phyloP scores from a whole-genome alignment of 2,888 invertebrate species.

The Lysandra coridon region DNA sequence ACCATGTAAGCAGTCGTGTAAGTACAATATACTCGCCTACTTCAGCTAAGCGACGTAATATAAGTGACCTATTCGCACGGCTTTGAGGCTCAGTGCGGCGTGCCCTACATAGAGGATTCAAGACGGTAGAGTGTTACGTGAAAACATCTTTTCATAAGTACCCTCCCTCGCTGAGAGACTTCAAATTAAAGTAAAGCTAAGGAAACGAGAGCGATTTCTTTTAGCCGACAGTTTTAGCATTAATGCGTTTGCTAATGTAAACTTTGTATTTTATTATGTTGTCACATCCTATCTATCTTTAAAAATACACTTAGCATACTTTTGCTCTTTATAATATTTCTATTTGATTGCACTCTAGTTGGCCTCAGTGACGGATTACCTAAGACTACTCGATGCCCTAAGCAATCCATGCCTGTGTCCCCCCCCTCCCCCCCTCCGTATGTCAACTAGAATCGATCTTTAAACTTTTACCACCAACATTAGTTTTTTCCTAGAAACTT shows the following conservation, averaged over 20 bases:
- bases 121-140: not conserved
- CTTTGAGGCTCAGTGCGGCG: slow-evolving; percentile 5
- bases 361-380: too few relatives aligned
- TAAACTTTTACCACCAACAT: too few relatives aligned
- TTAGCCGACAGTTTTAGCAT: not conserved
- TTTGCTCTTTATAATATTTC: too few relatives aligned
- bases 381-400: too few relatives aligned
- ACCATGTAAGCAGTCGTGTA: not conserved
- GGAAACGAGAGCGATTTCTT: not conserved
- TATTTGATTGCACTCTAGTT: too few relatives aligned
- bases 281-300: not conserved
- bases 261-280: not conserved
- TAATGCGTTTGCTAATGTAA: not conserved
- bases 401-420: too few relatives aligned
- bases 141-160: slow-evolving; percentile 10
- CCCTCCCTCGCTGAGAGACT: not conserved
- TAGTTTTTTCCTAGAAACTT: too few relatives aligned
- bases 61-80: slow-evolving; percentile 26
- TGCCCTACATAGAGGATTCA: slow-evolving; percentile 10
- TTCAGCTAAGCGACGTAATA: slow-evolving; percentile 20
- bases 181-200: slow-evolving; percentile 1
- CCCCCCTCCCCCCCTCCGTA: too few relatives aligned
- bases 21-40: not conserved
- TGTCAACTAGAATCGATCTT: too few relatives aligned
- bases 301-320: not conserved